Evolutionary conservation across 2,888 invertebrate genomes (phyloP).

Genomic region (Cantharis flavilabris): DNA sequence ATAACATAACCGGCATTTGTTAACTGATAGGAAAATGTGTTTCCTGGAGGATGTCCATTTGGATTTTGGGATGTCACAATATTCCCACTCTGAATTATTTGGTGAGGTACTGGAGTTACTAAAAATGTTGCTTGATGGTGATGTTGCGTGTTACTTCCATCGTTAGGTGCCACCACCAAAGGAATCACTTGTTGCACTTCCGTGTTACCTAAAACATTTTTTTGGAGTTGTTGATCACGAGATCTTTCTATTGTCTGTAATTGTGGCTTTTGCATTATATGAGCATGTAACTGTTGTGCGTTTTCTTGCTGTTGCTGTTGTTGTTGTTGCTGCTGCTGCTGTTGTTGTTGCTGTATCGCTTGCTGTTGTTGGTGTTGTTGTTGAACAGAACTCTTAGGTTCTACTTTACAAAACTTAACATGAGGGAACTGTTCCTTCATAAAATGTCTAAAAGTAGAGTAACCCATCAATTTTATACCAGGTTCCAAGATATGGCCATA

Average conservation of each 20-base stretch:
- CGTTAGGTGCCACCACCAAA: constrained; percentile 62
- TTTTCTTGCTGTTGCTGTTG: constrained; percentile 55
- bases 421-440: constrained; percentile 83
- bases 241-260: constrained; percentile 59
- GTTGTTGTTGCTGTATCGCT: constrained; percentile 56
- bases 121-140: constrained; percentile 67
- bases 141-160: constrained; percentile 44
- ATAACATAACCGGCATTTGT: constrained; percentile 56
- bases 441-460: constrained; percentile 78
- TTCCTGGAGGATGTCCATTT: constrained; percentile 48
- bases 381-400: constrained; percentile 61
- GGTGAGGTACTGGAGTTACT: constrained; percentile 69
- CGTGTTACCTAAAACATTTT: constrained; percentile 62
- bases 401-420: constrained; percentile 68
- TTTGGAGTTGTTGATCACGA: constrained; percentile 56
- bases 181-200: constrained; percentile 67
- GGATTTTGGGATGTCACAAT: constrained; percentile 50
- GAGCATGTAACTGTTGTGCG: constrained; percentile 52
- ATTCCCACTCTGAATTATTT: constrained; percentile 60
- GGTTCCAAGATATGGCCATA: constrained; percentile 73
- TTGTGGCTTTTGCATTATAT: constrained; percentile 38
- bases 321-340: constrained; percentile 54
- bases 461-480: constrained; percentile 76
- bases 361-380: constrained; percentile 58
- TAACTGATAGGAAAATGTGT: constrained; percentile 55